phyloP scores from a whole-genome alignment of 2,113 vertebrate genomes.

The Thunnus thynnus region DNA sequence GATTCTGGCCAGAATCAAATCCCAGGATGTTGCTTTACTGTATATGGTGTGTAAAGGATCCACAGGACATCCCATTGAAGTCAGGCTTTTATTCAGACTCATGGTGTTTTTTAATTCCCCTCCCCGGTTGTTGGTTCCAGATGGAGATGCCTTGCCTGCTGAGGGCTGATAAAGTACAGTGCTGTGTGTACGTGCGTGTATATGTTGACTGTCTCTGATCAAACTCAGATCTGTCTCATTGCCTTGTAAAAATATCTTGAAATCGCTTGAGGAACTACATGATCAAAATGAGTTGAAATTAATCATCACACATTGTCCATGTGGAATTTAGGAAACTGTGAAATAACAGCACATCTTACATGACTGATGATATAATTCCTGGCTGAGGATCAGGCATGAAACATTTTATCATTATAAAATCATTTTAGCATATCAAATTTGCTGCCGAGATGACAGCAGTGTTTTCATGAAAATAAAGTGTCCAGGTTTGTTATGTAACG shows the following conservation, averaged over 20 bases:
- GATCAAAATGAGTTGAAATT: background rate
- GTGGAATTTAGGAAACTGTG: background rate
- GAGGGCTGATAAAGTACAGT: background rate
- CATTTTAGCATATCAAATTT: background rate
- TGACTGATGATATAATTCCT: background rate
- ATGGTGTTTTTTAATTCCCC: conserved; percentile 2
- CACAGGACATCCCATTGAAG: conserved; percentile 29
- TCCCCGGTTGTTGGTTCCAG: background rate
- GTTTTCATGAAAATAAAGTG: background rate
- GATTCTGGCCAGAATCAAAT: conserved; percentile 16
- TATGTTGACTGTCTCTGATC: background rate
- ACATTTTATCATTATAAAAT: background rate
- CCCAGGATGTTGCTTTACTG: conserved; percentile 45
- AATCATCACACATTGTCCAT: background rate
- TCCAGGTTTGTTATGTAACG: conserved; percentile 51
- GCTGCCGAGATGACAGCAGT: background rate
- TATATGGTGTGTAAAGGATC: conserved; percentile 1
- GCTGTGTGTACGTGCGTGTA: background rate
- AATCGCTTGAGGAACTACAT: background rate
- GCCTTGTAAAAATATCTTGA: background rate
- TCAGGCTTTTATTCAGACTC: conserved; percentile 7
- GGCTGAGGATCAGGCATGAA: background rate
- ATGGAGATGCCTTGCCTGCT: background rate
- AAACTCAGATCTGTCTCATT: background rate
- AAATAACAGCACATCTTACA: background rate